Evolutionary conservation across 2,113 vertebrate genomes (phyloP), one percentile per base, ranked within the genome.

Genomic region (Rhabdomys dilectus): DNA sequence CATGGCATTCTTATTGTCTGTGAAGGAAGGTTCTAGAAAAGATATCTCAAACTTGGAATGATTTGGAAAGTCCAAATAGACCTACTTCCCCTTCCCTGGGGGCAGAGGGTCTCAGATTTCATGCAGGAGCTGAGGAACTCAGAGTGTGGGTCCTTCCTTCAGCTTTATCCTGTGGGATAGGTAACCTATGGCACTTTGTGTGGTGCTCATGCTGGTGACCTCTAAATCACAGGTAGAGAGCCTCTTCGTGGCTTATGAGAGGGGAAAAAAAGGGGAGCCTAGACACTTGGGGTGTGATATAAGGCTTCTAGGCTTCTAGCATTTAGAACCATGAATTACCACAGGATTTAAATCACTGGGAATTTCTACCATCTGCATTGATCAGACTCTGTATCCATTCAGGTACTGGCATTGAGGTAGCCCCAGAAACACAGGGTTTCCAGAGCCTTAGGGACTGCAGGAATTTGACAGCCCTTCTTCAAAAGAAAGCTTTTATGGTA

Each of bases 1-100:
- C 0, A 0, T 9, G 34, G 19, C 13, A 21, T 64, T 7, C 29
- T 88, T 13, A 0, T 1, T 11, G 0, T 1, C 0, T 36, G 1
- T 12, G 26, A 31, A 31, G 24, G 56, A 85, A 89, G 39, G 42
- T 48, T 70, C 17, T 51, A n/a, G 89, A 42, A 29, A 36, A 34
- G 16, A 16, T 15, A 8, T 78, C 58, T 22, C 2, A 34, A 15
- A 24, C 16, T n/a, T 16, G 17, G 56, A 39, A 15, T 16, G 12
- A 94, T 22, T 21, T 13, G 39, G 60, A 58, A 8, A 3, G 16
- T 45, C 17, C 7, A 29, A 16, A 21, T 5, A 56, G 48, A 9
- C 1, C 11, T 1, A 26, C 3, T 51, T 15, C 60, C 15, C 9
- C 58, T 88, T 45, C 1, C 4, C 42, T 48, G 1, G 15, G 48